phyloP scores from a whole-genome alignment of 2,797 vertebrate species.

The Intellagama lesueurii region DNA sequence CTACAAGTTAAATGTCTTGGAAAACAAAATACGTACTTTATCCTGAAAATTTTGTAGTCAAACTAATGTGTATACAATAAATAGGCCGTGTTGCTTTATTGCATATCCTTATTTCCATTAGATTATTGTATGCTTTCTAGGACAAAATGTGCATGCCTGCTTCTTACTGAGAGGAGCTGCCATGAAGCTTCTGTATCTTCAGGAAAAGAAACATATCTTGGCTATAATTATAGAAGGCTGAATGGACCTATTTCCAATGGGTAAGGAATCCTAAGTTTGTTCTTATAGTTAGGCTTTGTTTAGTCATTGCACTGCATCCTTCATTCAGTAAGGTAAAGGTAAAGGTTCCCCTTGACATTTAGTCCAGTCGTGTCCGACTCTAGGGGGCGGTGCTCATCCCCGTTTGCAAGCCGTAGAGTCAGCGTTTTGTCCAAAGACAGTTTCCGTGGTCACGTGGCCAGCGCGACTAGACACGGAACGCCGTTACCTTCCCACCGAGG shows the following conservation, averaged over 20 bases:
- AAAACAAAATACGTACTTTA: too few relatives aligned
- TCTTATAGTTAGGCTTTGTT: neutral
- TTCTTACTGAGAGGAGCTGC: slow-evolving; percentile 76
- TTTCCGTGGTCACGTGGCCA: too few relatives aligned
- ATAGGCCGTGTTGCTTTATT: slow-evolving; percentile 17
- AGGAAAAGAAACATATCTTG: slow-evolving; percentile 44
- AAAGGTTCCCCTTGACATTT: too few relatives aligned
- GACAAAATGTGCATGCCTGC: slow-evolving; percentile 83
- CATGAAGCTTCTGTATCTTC: slow-evolving; percentile 44
- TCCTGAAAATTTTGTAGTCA: neutral
- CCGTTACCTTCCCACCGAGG: too few relatives aligned
- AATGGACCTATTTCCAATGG: slow-evolving; percentile 79
- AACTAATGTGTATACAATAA: neutral
- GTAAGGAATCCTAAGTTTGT: slow-evolving; percentile 77
- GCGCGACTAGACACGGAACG: too few relatives aligned
- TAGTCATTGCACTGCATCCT: slow-evolving; percentile 4
- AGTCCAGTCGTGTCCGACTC: too few relatives aligned
- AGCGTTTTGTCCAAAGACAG: too few relatives aligned
- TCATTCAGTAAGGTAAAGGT: neutral
- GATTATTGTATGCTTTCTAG: slow-evolving; percentile 61
- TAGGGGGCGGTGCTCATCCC: too few relatives aligned
- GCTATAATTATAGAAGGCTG: slow-evolving; percentile 87
- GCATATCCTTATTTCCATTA: slow-evolving; percentile 36
- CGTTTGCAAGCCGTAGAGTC: too few relatives aligned
- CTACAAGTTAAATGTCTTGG: neutral